These are phyloP conservation scores for Nyctibius bracteatus DNA, from an alignment of 2,113 vertebrate genomes.

Conservation along the genomic window DNA sequence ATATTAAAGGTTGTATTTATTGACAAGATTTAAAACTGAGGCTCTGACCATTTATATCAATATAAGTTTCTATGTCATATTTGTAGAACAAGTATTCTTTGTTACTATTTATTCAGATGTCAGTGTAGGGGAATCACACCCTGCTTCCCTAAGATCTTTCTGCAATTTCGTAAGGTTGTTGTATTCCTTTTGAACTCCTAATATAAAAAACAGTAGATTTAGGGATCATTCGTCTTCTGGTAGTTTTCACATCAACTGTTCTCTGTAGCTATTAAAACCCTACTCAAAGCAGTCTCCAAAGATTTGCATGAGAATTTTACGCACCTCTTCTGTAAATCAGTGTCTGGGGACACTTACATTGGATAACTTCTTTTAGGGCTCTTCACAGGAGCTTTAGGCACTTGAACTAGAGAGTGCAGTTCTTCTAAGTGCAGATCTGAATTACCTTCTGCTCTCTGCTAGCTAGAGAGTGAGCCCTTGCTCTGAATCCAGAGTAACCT, in stretches of 20 bases:
- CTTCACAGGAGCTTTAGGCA: not conserved
- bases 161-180: not conserved
- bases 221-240: not conserved
- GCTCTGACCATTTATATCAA: not conserved
- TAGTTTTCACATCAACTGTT: not conserved
- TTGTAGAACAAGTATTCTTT: not conserved
- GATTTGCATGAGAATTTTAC: not conserved
- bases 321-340: not conserved
- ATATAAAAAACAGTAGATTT: not conserved
- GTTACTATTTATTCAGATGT: not conserved
- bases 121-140: accelerated
- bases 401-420: not conserved
- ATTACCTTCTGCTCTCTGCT: not conserved
- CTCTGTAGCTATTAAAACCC: not conserved
- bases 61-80: not conserved
- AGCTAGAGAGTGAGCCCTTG: not conserved
- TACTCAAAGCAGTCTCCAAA: not conserved
- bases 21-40: not conserved
- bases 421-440: not conserved
- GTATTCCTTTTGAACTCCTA: not conserved
- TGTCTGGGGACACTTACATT: accelerated
- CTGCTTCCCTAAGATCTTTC: not conserved
- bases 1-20: not conserved
- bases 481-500: not conserved
- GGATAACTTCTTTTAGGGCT: not conserved